These are phyloP conservation scores for Lathronympha strigana DNA, from an alignment of 2,888 invertebrate genomes.

Conservation along the genomic window DNA sequence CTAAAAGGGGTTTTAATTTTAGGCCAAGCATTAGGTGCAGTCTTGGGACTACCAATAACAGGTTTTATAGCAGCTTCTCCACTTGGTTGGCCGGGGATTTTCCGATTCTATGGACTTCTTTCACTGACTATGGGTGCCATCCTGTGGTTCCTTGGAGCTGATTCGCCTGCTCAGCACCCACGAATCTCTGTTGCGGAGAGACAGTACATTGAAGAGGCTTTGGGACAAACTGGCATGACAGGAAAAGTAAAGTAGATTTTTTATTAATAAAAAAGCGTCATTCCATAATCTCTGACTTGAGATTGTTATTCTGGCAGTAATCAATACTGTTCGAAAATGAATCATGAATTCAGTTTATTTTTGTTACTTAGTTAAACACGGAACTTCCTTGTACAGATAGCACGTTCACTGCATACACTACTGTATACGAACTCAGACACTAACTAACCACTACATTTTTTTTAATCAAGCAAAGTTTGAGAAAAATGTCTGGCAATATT, in stretches of 20 bases:
- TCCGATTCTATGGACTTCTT: slow-evolving; percentile 88
- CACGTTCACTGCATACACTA: too few species aligned
- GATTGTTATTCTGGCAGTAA: too few species aligned
- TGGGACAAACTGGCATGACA: slow-evolving; percentile 65
- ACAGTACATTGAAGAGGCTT: slow-evolving; percentile 87
- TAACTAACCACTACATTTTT: too few species aligned
- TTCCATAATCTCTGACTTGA: too few species aligned
- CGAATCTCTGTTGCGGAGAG: slow-evolving; percentile 86
- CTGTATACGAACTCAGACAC: too few species aligned
- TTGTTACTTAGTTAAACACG: too few species aligned
- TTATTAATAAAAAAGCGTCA: background rate
- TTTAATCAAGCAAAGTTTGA: too few species aligned
- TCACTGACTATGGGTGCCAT: slow-evolving; percentile 83
- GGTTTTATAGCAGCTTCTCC: slow-evolving; percentile 88
- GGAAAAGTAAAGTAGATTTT: background rate
- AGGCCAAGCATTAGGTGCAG: slow-evolving; percentile 91
- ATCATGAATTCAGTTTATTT: too few species aligned
- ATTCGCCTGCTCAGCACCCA: slow-evolving; percentile 86
- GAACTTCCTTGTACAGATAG: too few species aligned
- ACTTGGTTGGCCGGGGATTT: slow-evolving; percentile 91
- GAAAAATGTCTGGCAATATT: too few species aligned
- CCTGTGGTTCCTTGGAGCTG: slow-evolving; percentile 85
- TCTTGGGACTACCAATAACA: slow-evolving; percentile 88
- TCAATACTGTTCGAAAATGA: too few species aligned
- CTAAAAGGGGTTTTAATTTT: slow-evolving; percentile 53